These are phyloP conservation scores for Graptemys geographica DNA, from an alignment of 2,797 vertebrate species.

Conservation along the genomic window DNA sequence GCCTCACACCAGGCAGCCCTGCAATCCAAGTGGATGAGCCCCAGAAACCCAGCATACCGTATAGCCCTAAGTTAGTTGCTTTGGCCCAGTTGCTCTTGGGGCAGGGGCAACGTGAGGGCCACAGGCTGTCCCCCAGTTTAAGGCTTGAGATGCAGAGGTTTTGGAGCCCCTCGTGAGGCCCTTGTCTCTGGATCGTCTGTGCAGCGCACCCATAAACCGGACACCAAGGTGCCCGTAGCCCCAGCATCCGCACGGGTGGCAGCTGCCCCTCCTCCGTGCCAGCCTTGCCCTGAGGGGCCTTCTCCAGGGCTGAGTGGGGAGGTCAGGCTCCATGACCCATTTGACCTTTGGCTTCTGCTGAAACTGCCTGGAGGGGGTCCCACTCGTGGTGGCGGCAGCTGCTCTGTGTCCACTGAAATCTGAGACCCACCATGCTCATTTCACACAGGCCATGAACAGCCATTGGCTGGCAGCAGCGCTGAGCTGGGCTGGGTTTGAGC, in stretches of 20 bases:
- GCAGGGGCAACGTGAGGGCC: too few species aligned
- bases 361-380: neutral
- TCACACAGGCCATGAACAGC: neutral
- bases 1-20: neutral
- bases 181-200: neutral
- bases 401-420: neutral
- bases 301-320: neutral
- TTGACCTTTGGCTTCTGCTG: neutral
- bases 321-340: neutral
- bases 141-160: neutral
- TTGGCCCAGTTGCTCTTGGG: neutral
- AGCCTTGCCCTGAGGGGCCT: neutral
- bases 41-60: neutral
- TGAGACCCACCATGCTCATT: neutral
- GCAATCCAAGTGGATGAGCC: neutral
- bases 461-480: too few species aligned
- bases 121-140: neutral
- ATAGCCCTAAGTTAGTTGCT: neutral
- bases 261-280: neutral
- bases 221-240: neutral
- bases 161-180: neutral
- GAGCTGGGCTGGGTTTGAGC: neutral
- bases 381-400: too few species aligned
- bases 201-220: neutral
- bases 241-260: neutral